Conservation (phyloP, 2,113 vertebrate genomes). For the Junco hyemalis region DNA sequence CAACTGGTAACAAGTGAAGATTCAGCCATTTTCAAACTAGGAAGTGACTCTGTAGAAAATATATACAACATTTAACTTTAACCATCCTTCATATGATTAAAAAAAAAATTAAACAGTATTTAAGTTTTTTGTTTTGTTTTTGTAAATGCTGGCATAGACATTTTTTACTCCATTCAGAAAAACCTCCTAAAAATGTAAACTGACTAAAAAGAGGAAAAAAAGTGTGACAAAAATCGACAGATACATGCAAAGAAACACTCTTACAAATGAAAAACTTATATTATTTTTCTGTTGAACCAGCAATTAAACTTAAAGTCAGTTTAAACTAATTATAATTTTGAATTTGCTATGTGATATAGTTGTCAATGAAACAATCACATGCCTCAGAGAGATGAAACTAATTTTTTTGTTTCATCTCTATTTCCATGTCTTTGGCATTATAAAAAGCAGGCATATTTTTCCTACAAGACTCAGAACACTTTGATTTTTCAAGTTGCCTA, state of each 20-base stretch:
- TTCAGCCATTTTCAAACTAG: neutral
- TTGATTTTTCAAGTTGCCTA: neutral
- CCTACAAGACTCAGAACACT: neutral
- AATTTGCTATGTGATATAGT: neutral
- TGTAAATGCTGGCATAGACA: neutral
- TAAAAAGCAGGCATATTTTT: neutral
- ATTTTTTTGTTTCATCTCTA: neutral
- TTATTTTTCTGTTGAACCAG: neutral
- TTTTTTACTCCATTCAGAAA: neutral
- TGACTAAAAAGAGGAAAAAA: neutral
- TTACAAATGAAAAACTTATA: neutral
- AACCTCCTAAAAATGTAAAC: neutral
- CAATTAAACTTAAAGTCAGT: neutral
- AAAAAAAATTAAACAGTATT: neutral
- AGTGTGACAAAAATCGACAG: neutral
- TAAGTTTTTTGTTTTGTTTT: neutral
- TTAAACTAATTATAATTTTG: neutral
- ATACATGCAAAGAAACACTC: neutral
- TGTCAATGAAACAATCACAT: neutral
- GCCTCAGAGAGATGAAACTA: neutral
- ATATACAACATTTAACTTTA: neutral
- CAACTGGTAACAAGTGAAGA: neutral
- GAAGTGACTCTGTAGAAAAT: neutral
- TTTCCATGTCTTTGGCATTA: neutral
- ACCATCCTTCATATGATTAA: neutral